Evolutionary conservation across 2,797 vertebrate genomes (phyloP), one percentile per base, ranked within the genome.

Genomic region (Myripristis jacobus): DNA sequence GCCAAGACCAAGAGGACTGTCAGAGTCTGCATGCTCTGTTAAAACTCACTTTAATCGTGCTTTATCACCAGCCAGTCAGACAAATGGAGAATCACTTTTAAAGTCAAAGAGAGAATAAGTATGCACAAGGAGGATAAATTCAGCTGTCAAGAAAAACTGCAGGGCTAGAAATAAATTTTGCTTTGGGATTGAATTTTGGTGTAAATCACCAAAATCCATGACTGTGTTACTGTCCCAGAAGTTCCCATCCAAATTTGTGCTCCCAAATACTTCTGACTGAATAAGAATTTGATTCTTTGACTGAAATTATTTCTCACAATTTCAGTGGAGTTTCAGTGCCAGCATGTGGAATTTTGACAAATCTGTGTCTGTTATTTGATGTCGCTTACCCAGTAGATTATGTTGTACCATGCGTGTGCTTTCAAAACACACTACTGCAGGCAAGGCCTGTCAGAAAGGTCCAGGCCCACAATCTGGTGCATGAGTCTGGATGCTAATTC

Each of bases 331-430:
- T 68, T 77, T 48, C 64, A 48, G 41, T 75, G 73, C 80, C 84
- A 89, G 80, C 74, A 83, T 90, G 84, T 77, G 80, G 89, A 91
- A 91, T 90, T 88, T 87, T 87, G 89, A 82, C 84, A 82, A 75
- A 78, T 73, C 75, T 66, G 74, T 81, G 81, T 82, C 66, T 66
- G 65, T 81, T 92, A 88, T 91, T 91, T 92, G 86, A 91, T 90
- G 80, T 81, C 80, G 79, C 65, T 88, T 85, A 80, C 80, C 69
- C 75, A 77, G 56, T 81, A 88, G 86, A 85, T 80, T 77, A 83
- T 79, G 77, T 71, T 29, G 52, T 75, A 73, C 70, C 55, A 77
- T 75, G 74, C 73, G 80, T 76, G 66, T 47, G 70, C 79, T 86
- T 86, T 85, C 52, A 67, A 80, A 85, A 83, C 70, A 78, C 75